Evolutionary conservation across 1,140 invertebrate genomes (phyloP), one percentile per base, ranked within the genome.

Genomic region (Rhyacophila brunnea): DNA sequence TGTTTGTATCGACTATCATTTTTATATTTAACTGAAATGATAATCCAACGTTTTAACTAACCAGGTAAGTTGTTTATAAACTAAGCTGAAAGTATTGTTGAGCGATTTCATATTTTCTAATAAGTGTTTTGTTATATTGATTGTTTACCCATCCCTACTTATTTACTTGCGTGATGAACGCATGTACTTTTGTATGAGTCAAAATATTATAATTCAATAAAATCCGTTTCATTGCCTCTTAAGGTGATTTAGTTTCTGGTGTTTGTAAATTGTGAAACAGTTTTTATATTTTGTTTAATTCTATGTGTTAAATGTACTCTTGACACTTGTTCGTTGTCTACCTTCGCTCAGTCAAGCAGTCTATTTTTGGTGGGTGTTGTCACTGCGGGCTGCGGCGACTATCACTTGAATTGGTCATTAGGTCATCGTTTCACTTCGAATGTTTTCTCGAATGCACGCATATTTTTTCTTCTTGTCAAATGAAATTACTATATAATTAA

Each of bases 311-410:
- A 14, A 11, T 13, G 2, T n/a, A 13, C 13, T 14, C 13, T 23
- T 19, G 23, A 43, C 36, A 15, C n/a, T 44, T n/a, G n/a, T 52
- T n/a, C 10, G 15, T 28, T 45, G 20, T 18, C 17, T 45, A 50
- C 20, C 23, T 57, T n/a, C n/a, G n/a, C n/a, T n/a, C n/a, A 34
- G 35, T 14, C n/a, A n/a, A 14, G 36, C 36, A 34, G 46, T 57
- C 55, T 57, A 57, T 57, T 57, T 57, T 57, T 57, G 53, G 55
- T 57, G 55, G 55, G 55, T 57, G 55, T 57, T 49, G 55, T 57
- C 55, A 57, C 51, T 53, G 49, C 47, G 6, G 40, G 35, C 48
- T 51, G 50, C 42, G 40, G 50, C 58, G 54, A 54, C 50, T 17
- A 54, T 46, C 14, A 20, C 51, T 55, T 42, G 45, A 47, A 55